A percentile compares a stretch with the other conserved stretches of the same genome.
Conservation (phyloP, 2,797 vertebrate species). For the Myotis vivesi region DNA sequence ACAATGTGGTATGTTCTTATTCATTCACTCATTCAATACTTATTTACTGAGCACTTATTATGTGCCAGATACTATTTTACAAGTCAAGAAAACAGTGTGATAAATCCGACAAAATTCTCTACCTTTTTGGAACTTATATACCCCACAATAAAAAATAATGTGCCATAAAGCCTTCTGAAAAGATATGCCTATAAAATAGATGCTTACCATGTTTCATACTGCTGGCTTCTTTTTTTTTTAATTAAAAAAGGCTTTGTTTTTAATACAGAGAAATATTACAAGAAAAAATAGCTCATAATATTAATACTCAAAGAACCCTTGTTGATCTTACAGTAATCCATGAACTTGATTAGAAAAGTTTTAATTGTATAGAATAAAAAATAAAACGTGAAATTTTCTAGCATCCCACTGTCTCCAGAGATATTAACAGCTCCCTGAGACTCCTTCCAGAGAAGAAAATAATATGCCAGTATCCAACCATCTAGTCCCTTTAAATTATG, state of each 20-base stretch:
- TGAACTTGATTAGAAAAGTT: not conserved
- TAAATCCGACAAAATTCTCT: not conserved
- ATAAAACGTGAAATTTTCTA: not conserved
- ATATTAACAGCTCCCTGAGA: not conserved
- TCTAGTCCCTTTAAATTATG: not conserved
- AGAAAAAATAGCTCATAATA: conserved; percentile 20
- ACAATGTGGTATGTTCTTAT: not conserved
- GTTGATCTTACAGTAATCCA: not conserved
- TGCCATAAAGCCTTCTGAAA: not conserved
- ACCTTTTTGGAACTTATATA: not conserved
- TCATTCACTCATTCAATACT: not conserved
- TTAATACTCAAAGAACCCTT: not conserved
- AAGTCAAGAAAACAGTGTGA: not conserved
- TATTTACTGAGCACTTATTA: not conserved
- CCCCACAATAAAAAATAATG: not conserved
- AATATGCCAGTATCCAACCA: not conserved
- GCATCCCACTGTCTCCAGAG: not conserved
- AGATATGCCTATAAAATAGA: not conserved
- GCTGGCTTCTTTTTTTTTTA: not conserved
- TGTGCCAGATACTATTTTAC: not conserved
- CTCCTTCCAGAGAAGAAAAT: not conserved
- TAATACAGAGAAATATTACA: conserved; percentile 18
- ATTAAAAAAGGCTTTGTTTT: conserved; percentile 11
- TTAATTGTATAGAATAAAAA: conserved; percentile 4
- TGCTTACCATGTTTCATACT: not conserved